Conservation (phyloP, 2,797 vertebrate species). For the Acanthis flammea region DNA sequence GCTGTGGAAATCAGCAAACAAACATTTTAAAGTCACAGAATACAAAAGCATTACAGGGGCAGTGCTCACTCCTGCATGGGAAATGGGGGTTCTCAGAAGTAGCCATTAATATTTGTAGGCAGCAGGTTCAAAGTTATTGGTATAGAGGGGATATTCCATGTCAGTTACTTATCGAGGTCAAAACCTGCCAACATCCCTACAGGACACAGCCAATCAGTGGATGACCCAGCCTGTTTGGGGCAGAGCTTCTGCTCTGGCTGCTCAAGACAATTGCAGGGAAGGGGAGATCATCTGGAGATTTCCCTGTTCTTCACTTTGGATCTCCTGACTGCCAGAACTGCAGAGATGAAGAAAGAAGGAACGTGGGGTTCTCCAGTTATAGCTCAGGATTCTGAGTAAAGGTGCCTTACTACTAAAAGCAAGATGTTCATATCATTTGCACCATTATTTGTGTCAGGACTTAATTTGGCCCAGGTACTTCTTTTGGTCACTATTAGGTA, state of each 20-base stretch:
- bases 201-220: rapidly evolving
- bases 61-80: background rate
- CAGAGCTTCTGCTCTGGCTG: background rate
- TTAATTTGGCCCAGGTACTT: background rate
- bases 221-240: background rate
- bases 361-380: rapidly evolving
- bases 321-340: background rate
- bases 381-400: background rate
- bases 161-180: background rate
- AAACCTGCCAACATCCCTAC: background rate
- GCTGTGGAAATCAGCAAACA: background rate
- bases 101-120: background rate
- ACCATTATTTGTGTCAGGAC: background rate
- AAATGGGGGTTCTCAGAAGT: background rate
- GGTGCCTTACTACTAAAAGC: background rate
- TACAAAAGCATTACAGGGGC: rapidly evolving
- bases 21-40: background rate
- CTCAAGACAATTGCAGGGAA: background rate
- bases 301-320: background rate
- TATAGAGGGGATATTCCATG: background rate
- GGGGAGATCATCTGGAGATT: background rate
- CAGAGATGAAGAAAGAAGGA: background rate
- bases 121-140: background rate
- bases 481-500: background rate
- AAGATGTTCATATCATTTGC: background rate